Percentiles rank a stretch among this genome's conserved stretches.
Evolutionary conservation across 2,797 vertebrate species (phyloP).

Genomic region (Sparus aurata): DNA sequence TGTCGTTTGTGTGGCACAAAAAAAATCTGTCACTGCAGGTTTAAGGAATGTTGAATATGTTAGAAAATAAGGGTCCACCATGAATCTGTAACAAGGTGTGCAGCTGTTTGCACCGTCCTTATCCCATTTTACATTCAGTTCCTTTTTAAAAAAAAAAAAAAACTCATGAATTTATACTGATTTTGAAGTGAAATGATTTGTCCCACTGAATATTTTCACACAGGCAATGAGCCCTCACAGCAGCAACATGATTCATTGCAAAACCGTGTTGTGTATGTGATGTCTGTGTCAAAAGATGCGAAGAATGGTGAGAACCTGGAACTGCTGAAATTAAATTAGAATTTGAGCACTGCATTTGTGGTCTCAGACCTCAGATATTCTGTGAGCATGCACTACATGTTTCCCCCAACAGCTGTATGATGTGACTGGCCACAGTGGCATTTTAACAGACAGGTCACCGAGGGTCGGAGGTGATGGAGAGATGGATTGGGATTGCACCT

Average conservation of each 20-base stretch:
- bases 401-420: background rate
- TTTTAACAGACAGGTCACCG: background rate
- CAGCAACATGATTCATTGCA: background rate
- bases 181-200: background rate
- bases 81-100: background rate
- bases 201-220: conserved; percentile 28
- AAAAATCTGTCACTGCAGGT: background rate
- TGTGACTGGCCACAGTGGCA: background rate
- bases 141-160: background rate
- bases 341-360: background rate
- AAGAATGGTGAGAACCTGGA: background rate
- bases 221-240: conserved; percentile 5
- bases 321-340: background rate
- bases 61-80: background rate
- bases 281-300: background rate
- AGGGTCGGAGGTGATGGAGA: background rate
- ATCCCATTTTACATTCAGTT: conserved; percentile 5
- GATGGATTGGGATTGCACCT: background rate
- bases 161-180: conserved; percentile 7
- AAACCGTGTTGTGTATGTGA: conserved; percentile 5
- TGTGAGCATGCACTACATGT: background rate
- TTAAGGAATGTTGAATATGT: background rate
- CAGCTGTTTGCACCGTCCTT: background rate
- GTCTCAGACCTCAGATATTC: background rate
- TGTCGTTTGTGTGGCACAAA: background rate